A percentile compares a stretch with the other conserved stretches of the same genome.
These are phyloP conservation scores for Pterocles orientalis DNA, from an alignment of 2,113 vertebrate species.

Conservation along the genomic window DNA sequence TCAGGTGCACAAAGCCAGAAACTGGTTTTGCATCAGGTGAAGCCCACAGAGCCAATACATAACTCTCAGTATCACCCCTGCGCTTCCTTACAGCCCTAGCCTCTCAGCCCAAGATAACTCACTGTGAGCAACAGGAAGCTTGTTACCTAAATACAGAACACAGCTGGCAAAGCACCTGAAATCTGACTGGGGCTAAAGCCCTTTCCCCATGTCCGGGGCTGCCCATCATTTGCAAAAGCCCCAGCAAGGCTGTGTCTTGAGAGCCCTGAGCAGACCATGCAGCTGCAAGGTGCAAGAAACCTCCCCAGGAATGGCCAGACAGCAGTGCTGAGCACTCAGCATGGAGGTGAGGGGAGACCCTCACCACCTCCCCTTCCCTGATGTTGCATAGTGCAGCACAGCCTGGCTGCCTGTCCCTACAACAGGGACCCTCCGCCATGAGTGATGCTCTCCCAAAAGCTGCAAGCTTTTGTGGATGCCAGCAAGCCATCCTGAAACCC, in stretches of 20 bases:
- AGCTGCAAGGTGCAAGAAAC: neutral
- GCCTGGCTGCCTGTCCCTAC: neutral
- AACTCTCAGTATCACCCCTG: neutral
- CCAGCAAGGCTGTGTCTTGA: neutral
- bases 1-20: neutral
- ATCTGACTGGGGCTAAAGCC: neutral
- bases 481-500: neutral
- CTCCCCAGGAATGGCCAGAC: neutral
- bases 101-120: neutral
- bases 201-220: neutral
- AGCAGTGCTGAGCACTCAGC: neutral
- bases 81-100: neutral
- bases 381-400: neutral
- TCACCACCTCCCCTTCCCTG: neutral
- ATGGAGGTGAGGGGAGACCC: neutral
- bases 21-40: neutral
- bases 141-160: neutral
- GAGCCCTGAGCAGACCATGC: neutral
- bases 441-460: neutral
- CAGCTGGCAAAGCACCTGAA: neutral
- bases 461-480: neutral
- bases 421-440: accelerated
- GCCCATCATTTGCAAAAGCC: neutral
- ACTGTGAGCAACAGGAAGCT: neutral
- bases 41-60: neutral